Conservation (phyloP, 1,140 invertebrate species). For the Helicoverpa zea region DNA sequence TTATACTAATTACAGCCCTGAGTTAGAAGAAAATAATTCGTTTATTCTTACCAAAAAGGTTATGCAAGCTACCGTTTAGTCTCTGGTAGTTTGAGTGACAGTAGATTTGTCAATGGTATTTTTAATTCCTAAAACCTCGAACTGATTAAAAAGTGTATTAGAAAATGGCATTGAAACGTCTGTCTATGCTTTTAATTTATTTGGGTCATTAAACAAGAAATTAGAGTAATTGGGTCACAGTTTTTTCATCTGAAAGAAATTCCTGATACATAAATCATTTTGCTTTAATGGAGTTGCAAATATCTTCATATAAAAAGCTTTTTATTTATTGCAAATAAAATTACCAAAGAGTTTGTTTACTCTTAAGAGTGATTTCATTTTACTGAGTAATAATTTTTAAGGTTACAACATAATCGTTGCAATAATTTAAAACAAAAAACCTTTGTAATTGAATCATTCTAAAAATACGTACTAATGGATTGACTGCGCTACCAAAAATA, state of each 20-base stretch:
- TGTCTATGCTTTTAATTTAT: neutral
- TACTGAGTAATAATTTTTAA: too few species aligned
- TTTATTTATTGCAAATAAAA: neutral
- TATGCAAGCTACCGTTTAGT: slow-evolving; percentile 1
- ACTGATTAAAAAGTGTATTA: neutral
- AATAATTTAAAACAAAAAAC: too few species aligned
- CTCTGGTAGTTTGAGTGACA: neutral
- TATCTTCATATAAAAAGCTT: neutral
- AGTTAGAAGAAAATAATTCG: neutral
- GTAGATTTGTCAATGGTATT: neutral
- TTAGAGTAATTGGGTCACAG: slow-evolving; percentile 8
- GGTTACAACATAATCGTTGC: too few species aligned
- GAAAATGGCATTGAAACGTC: slow-evolving; percentile 7
- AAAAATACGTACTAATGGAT: neutral
- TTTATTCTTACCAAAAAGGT: neutral
- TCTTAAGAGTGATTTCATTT: too few species aligned
- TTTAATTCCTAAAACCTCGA: neutral
- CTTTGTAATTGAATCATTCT: neutral
- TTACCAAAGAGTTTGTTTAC: too few species aligned
- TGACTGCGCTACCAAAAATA: neutral
- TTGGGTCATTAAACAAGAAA: slow-evolving; percentile 14
- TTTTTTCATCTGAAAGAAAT: slow-evolving; percentile 14
- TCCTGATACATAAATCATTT: slow-evolving; percentile 1
- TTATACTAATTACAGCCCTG: slow-evolving; percentile 25
- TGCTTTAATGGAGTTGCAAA: slow-evolving; percentile 12